A percentile compares a stretch with the other conserved stretches of the same genome.
These are phyloP conservation scores for Podilymbus podiceps DNA, from an alignment of 2,113 vertebrate species.

Conservation along the genomic window DNA sequence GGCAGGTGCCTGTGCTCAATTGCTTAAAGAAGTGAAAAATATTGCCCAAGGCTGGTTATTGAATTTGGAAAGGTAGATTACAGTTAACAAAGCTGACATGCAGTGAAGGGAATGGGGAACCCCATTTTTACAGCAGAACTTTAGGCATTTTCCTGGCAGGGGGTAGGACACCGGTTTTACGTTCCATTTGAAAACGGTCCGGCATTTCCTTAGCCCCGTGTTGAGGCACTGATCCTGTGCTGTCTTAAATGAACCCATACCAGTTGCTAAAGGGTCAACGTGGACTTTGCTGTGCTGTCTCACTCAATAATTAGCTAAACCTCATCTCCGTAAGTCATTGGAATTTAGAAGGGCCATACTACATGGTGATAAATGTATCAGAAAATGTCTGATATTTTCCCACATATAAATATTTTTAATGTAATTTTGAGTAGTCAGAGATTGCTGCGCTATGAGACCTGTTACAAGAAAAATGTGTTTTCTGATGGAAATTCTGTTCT, in stretches of 20 bases:
- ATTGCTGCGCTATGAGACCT: not conserved
- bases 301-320: not conserved
- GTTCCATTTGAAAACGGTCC: not conserved
- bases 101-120: too few relatives aligned
- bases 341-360: not conserved
- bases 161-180: not conserved
- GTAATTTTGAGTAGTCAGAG: not conserved
- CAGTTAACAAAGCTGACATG: not conserved
- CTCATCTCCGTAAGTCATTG: not conserved
- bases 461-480: fast-evolving
- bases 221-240: too few relatives aligned
- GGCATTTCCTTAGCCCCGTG: not conserved
- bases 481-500: not conserved
- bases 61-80: not conserved
- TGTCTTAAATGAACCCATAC: not conserved
- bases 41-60: fast-evolving
- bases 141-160: not conserved
- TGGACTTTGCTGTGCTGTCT: not conserved
- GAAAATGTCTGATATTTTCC: not conserved
- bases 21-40: not conserved
- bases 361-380: not conserved
- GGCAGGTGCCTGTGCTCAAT: not conserved
- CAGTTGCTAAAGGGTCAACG: fast-evolving
- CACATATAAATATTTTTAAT: not conserved
- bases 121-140: not conserved